phyloP scores from a whole-genome alignment of 1,140 invertebrate species.

The Grapholita molesta region DNA sequence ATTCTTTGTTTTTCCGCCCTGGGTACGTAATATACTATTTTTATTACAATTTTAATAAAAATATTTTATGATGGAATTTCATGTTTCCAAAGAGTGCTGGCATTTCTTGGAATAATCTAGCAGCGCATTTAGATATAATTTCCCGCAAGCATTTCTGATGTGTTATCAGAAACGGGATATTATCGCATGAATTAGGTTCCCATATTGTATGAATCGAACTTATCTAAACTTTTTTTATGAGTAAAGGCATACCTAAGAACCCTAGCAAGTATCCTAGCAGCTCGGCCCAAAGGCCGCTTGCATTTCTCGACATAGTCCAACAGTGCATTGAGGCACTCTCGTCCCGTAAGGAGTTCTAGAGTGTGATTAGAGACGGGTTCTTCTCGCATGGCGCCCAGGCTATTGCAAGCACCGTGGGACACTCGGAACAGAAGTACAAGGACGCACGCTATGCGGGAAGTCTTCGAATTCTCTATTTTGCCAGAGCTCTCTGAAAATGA shows the following conservation, averaged over 20 bases:
- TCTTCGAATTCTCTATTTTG: constrained; percentile 41
- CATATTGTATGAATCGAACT: no score
- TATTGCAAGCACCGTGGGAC: constrained; percentile 49
- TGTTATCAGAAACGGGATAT: no score
- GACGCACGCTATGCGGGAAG: constrained; percentile 57
- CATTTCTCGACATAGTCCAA: constrained; percentile 64
- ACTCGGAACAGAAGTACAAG: constrained; percentile 61
- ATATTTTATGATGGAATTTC: no score
- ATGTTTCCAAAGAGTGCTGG: no score
- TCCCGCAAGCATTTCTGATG: no score
- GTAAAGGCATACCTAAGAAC: constrained; percentile 53
- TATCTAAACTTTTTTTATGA: no score
- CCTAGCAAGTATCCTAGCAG: constrained; percentile 59
- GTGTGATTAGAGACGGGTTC: constrained; percentile 43
- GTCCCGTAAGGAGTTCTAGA: constrained; percentile 49
- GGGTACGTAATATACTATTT: no score
- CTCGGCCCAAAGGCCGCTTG: constrained; percentile 60
- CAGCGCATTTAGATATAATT: no score
- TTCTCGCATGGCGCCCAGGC: constrained; percentile 32
- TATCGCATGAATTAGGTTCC: no score
- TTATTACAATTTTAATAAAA: no score
- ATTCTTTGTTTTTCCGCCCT: no score
- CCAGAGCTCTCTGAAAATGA: constrained; percentile 34
- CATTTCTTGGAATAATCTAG: no score
- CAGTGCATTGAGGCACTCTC: constrained; percentile 58